A percentile compares a stretch with the other conserved stretches of the same genome.
Conservation (phyloP, 2,113 vertebrate genomes). For the Dascyllus trimaculatus region DNA sequence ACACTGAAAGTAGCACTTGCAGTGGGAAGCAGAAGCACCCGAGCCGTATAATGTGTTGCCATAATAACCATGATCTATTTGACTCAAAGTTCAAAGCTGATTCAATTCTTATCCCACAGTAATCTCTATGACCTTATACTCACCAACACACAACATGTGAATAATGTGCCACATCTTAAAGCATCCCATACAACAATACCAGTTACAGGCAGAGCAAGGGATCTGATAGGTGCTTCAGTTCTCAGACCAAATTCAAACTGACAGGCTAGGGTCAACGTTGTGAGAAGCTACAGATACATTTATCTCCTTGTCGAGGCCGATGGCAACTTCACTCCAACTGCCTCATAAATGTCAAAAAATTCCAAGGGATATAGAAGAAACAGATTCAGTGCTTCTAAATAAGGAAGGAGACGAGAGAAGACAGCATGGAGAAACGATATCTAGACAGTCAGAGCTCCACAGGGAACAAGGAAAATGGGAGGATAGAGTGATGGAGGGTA, state of each 20-base stretch:
- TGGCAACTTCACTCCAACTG: slow-evolving; percentile 3
- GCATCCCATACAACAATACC: background rate
- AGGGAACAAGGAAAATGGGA: background rate
- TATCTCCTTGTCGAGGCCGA: slow-evolving; percentile 16
- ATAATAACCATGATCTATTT: background rate
- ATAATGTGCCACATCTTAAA: background rate
- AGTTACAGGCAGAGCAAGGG: background rate
- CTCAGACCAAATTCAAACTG: slow-evolving; percentile 41
- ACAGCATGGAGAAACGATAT: slow-evolving; percentile 19
- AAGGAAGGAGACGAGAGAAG: slow-evolving; percentile 11
- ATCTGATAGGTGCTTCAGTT: slow-evolving; percentile 1
- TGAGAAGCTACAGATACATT: slow-evolving; percentile 29
- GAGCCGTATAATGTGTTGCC: background rate
- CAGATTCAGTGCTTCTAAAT: slow-evolving; percentile 26
- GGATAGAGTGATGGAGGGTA: background rate
- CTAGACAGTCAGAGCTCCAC: background rate
- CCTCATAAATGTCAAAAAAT: slow-evolving; percentile 17
- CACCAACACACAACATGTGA: background rate
- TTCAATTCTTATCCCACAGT: slow-evolving; percentile 6
- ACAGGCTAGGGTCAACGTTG: slow-evolving; percentile 26
- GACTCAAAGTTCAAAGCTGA: slow-evolving; percentile 12
- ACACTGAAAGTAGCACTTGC: background rate
- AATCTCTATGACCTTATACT: background rate
- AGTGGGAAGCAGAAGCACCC: background rate
- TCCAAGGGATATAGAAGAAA: slow-evolving; percentile 17